Base-by-base conservation (phyloP, 1,140 invertebrate species). In the Arion vulgaris region DNA sequence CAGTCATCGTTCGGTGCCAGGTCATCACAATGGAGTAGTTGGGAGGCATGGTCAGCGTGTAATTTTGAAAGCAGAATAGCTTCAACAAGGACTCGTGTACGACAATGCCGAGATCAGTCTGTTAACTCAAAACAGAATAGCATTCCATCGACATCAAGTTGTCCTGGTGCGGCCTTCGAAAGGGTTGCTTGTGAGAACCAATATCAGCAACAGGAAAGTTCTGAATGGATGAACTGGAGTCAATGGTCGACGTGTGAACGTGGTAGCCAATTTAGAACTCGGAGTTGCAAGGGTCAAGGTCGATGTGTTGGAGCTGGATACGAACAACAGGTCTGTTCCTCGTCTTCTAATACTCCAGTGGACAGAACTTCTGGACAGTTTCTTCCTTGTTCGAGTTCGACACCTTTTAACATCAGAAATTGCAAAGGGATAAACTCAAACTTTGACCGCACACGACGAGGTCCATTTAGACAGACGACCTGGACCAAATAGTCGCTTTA, bases 141-240 rank as follows among this genome's bases (percentile, higher is more conserved):
- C 26, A 9, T 19, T 13, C 13, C 57, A n/a, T 23, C 57, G 5
- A 62, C 11, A 15, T 23, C 26, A 5, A 62, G 26, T n/a, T 62
- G 57, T n/a, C 11, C 26, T 19, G 57, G 57, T 23, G 4, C 26
- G 13, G 57, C 57, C 11, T 62, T 15, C 26, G 57, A 62, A 62
- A 62, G 15, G 5, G 26, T n/a, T 5, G 15, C 57, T n/a, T 62
- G 57, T 62, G 57, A 62, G 26, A 5, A 5, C 26, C 57, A 62
- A n/a, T 5, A 5, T 7, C 13, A 23, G 5, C 13, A n/a, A 23
- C 15, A 5, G 26, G 57, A 23, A 15, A 62, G 26, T 5, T n/a
- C 57, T n/a, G 57, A 13, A n/a, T 62, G 57, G 57, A 62, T n/a
- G 57, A 62, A n/a, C 57, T 62, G 57, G 57, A 62, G 57, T 62